These are phyloP conservation scores for Sebastes jordani DNA, from an alignment of 2,797 vertebrate species.

Conservation along the genomic window DNA sequence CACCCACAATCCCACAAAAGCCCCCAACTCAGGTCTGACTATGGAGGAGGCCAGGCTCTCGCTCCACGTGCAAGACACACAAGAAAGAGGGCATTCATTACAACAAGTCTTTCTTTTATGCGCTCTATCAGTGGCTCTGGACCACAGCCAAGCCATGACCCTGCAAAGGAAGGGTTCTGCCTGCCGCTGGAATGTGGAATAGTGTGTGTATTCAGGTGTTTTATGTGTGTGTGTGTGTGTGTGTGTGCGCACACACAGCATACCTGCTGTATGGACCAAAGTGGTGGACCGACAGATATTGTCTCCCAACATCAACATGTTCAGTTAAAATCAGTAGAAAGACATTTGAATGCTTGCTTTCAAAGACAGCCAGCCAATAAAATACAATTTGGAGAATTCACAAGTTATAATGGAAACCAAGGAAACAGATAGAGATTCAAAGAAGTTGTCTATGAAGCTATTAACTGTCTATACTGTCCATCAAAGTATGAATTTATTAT, in stretches of 20 bases:
- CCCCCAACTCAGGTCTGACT: slow-evolving; percentile 19
- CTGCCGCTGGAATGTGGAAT: slow-evolving; percentile 6
- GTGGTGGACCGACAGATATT: background rate
- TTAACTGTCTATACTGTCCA: background rate
- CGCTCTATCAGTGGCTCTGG: slow-evolving; percentile 47
- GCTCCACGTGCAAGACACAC: slow-evolving; percentile 21
- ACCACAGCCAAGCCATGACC: slow-evolving; percentile 35
- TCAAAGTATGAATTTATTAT: background rate
- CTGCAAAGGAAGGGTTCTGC: background rate
- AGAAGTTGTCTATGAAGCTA: background rate
- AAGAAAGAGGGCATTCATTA: slow-evolving; percentile 73
- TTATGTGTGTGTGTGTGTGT: background rate
- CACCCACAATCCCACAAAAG: background rate
- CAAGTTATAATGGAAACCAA: background rate
- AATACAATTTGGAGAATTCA: background rate
- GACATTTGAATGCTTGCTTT: background rate
- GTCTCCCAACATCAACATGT: background rate
- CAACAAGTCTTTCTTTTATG: slow-evolving; percentile 66
- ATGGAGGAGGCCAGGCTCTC: slow-evolving; percentile 19
- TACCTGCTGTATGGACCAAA: background rate
- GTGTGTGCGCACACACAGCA: background rate
- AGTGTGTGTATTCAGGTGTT: background rate
- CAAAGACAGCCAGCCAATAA: background rate
- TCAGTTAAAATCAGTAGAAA: background rate
- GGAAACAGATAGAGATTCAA: background rate